Percentiles rank a stretch among this genome's conserved stretches.
Conservation (phyloP, 2,797 vertebrate genomes). For the Gouania willdenowi region DNA sequence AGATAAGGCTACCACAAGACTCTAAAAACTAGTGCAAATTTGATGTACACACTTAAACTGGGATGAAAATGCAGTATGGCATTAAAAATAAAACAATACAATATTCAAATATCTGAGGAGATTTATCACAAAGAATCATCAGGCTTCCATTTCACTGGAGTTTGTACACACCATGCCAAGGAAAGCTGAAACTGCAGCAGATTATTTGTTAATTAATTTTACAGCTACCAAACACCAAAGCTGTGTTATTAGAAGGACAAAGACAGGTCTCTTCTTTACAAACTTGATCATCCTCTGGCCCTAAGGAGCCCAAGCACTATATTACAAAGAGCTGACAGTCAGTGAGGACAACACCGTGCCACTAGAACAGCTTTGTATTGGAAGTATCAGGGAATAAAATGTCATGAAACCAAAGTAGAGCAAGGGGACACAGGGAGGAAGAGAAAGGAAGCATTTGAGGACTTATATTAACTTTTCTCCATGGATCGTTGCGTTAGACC, state of each 20-base stretch:
- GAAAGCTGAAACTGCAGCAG: not conserved
- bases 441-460: conserved; percentile 13
- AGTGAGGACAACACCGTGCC: conserved; percentile 34
- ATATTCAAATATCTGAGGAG: too few relatives aligned
- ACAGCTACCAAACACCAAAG: conserved; percentile 25
- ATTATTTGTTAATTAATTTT: conserved; percentile 55
- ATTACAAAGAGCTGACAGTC: conserved; percentile 74
- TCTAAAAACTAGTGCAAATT: too few relatives aligned
- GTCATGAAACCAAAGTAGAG: conserved; percentile 59
- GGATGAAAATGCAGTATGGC: too few relatives aligned
- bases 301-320: conserved; percentile 39
- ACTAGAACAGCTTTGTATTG: conserved; percentile 61
- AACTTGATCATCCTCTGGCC: conserved; percentile 47
- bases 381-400: conserved; percentile 59
- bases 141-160: too few relatives aligned
- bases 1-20: too few relatives aligned
- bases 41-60: too few relatives aligned
- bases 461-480: conserved; percentile 18
- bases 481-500: conserved; percentile 39
- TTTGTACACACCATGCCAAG: too few relatives aligned
- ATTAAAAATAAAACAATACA: too few relatives aligned
- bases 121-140: too few relatives aligned
- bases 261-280: conserved; percentile 61
- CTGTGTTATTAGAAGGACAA: conserved; percentile 58
- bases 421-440: conserved; percentile 4